A percentile compares a stretch with the other conserved stretches of the same genome.
These are phyloP conservation scores for Danio aesculapii DNA, from an alignment of 2,797 vertebrate genomes.

Conservation along the genomic window DNA sequence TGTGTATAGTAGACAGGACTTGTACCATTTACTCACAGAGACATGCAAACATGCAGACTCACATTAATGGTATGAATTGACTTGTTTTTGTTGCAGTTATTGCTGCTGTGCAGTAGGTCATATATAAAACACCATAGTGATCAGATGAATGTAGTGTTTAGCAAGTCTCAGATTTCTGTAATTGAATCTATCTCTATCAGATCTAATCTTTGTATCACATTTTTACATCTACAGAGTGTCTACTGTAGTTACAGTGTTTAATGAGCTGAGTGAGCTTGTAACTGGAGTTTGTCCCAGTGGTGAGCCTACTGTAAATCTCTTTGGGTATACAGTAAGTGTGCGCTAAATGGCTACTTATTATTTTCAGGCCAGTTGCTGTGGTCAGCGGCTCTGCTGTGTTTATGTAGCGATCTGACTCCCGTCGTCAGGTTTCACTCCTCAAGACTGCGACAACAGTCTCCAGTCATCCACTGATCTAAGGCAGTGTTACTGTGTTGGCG, in stretches of 20 bases:
- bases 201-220: neutral
- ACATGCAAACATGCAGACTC: too few species aligned
- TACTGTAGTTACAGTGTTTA: neutral
- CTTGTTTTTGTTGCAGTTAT: too few species aligned
- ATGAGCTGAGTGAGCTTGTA: neutral
- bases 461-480: constrained; percentile 61
- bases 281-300: neutral
- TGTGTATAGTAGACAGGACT: too few species aligned
- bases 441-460: constrained; percentile 40
- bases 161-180: too few species aligned
- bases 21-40: too few species aligned
- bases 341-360: constrained; percentile 12
- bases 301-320: constrained; percentile 4
- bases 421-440: constrained; percentile 59
- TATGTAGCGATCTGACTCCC: constrained; percentile 61
- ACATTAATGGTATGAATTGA: too few species aligned
- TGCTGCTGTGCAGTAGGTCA: too few species aligned
- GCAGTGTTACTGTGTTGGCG: constrained; percentile 72
- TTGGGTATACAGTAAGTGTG: neutral
- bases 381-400: constrained; percentile 44
- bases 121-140: too few species aligned
- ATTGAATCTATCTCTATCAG: too few species aligned
- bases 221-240: neutral
- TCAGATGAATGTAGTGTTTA: too few species aligned
- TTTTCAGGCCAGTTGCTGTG: constrained; percentile 37